Conservation (phyloP, 1,140 invertebrate species). For the Temnothorax nylanderi region DNA sequence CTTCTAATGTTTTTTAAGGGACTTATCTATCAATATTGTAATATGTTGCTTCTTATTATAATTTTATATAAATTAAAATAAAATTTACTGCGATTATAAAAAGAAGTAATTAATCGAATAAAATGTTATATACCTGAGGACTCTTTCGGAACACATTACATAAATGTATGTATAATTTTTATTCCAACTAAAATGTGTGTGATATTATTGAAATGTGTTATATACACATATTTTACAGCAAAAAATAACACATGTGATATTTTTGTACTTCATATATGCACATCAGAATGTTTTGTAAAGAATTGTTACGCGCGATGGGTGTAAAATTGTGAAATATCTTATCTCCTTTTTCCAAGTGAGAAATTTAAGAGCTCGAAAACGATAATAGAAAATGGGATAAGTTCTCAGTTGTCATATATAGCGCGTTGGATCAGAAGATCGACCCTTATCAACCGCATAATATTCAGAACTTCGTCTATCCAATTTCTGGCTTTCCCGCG, state of each 20-base stretch:
- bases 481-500: neutral
- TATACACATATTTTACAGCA: neutral
- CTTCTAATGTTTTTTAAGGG: neutral
- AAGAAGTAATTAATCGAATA: neutral
- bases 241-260: neutral
- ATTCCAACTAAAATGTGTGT: neutral
- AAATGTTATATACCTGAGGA: neutral
- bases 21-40: neutral
- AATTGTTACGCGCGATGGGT: neutral
- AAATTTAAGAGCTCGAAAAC: neutral
- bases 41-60: neutral
- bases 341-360: neutral
- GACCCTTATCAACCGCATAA: slow-evolving; percentile 46
- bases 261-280: neutral
- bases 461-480: slow-evolving; percentile 52
- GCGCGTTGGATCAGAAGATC: neutral
- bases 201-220: neutral
- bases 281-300: neutral
- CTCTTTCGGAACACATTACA: neutral
- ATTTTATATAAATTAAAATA: slow-evolving; percentile 5
- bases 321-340: neutral
- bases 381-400: neutral
- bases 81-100: neutral
- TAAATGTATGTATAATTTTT: neutral
- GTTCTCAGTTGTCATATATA: slow-evolving; percentile 11